Conservation (phyloP, 2,797 vertebrate genomes). For the Lates japonicus region DNA sequence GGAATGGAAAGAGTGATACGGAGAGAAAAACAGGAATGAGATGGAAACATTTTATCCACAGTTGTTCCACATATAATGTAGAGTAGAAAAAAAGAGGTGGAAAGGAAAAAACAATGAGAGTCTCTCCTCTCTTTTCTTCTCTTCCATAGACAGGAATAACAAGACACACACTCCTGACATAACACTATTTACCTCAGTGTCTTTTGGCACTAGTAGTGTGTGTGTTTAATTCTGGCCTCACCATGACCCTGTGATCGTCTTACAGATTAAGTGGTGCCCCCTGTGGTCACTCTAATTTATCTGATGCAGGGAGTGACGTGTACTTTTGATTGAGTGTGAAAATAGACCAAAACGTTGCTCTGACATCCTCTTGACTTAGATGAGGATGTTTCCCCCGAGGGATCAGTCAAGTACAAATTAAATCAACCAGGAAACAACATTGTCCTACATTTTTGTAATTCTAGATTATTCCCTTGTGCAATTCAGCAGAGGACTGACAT, state of each 20-base stretch:
- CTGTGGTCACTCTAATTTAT: constrained; percentile 29
- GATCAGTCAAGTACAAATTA: constrained; percentile 5
- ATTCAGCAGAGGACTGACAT: neutral
- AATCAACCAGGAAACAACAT: neutral
- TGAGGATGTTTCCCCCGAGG: neutral
- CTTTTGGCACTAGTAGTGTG: neutral
- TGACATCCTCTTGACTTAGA: constrained; percentile 8
- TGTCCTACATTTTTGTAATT: neutral
- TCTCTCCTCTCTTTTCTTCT: neutral
- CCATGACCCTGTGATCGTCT: constrained; percentile 24
- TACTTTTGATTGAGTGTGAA: constrained; percentile 14
- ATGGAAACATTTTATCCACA: constrained; percentile 5
- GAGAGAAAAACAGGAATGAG: constrained; percentile 7
- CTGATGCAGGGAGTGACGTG: constrained; percentile 4
- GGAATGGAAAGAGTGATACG: constrained; percentile 3
- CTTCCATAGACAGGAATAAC: neutral
- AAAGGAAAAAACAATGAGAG: neutral
- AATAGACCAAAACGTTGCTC: constrained; percentile 11
- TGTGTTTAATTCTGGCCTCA: constrained; percentile 17
- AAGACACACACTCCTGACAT: constrained; percentile 9
- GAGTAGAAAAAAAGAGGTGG: neutral
- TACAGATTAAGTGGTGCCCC: constrained; percentile 38
- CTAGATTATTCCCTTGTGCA: neutral
- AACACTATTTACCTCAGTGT: constrained; percentile 2
- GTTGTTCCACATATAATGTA: neutral